Conservation (phyloP, 35 echinoderm and acorn worm genomes). For the Ptychodera flava region DNA sequence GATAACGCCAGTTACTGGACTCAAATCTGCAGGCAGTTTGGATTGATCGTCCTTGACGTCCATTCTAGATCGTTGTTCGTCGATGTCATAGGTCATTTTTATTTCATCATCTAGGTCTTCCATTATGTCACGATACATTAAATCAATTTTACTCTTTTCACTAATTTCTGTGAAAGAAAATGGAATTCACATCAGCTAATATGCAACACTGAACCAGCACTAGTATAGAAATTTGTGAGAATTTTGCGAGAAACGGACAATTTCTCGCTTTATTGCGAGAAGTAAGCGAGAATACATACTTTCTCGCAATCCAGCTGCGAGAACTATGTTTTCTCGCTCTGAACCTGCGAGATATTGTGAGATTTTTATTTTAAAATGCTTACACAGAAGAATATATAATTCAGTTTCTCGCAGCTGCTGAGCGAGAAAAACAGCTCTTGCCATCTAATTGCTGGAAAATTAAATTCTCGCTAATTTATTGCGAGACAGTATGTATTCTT, state of each 20-base stretch:
- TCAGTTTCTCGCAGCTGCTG: no score
- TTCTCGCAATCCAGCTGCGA: background rate
- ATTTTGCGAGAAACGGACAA: background rate
- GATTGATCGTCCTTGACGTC: slow-evolving; percentile 21
- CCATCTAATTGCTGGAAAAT: no score
- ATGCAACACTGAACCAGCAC: no score
- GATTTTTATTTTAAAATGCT: no score
- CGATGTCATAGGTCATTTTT: background rate
- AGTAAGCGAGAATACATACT: background rate
- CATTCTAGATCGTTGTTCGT: background rate
- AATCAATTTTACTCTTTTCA: background rate
- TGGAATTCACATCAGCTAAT: background rate
- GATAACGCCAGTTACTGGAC: slow-evolving; percentile 29
- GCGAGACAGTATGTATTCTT: no score
- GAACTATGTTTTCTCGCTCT: background rate
- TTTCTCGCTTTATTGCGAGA: no score
- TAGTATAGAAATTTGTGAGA: no score
- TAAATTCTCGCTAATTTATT: no score
- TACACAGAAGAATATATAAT: no score
- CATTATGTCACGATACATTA: background rate
- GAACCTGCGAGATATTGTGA: background rate
- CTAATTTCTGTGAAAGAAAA: background rate
- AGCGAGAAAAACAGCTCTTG: no score
- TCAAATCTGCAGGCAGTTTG: slow-evolving; percentile 29
- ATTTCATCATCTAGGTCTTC: background rate